Evolutionary conservation across 2,888 invertebrate genomes (phyloP), one percentile per base, ranked within the genome.

Genomic region (Zeuzera pyrina): DNA sequence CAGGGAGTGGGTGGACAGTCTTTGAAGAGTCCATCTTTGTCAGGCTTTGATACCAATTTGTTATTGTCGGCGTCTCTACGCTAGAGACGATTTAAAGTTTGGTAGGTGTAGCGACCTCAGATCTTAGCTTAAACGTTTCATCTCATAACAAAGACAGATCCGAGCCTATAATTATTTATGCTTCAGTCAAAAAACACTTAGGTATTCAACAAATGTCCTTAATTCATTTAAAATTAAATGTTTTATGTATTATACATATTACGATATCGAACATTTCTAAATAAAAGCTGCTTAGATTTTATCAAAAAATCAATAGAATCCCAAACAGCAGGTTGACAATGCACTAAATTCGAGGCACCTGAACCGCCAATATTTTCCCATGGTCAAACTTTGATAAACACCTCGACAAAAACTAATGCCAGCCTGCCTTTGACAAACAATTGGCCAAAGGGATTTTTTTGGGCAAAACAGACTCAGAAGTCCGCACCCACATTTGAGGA

Each of bases 11-110:
- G 83, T 79, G 83, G 83, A 83, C 81, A 81, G 77, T 68, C 77
- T 69, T 68, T 71, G 67, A 76, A 74, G 72, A 77, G 81, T 79
- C 77, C 79, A 79, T 79, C 81, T 81, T 79, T 81, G 81, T 83
- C 74, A 78, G 65, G 71, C 78, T 76, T 71, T 79, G 74, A 78
- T 81, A 74, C 76, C 71, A 67, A 83, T 83, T 83, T 79, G 78
- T 83, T 69, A 73, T 63, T 73, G 81, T 83, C 83, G 68, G 67
- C 65, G 68, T 71, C 73, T 76, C 73, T 76, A 71, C 74, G 66
- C 63, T 56, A 54, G 62, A 67, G 49, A 50, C 68, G 61, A 74
- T 77, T 79, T 74, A 77, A 71, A 78, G 64, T 79, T 79, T 72
- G 67, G 65, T 71, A 73, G 73, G 63, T 71, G 65, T 72, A 57